phyloP scores from a whole-genome alignment of 2,797 vertebrate species.

The Parauchenoglanis ngamensis region DNA sequence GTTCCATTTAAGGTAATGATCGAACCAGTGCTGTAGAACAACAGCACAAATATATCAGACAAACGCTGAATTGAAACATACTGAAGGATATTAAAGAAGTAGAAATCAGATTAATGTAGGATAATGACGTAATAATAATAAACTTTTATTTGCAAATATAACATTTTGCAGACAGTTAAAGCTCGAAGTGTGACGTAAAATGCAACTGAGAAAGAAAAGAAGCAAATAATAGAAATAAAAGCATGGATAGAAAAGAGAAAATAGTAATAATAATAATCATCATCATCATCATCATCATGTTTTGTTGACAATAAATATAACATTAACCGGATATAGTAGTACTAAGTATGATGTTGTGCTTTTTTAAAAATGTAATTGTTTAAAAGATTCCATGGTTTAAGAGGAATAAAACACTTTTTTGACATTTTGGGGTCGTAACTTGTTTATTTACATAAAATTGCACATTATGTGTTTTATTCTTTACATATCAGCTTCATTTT shows the following conservation, averaged over 20 bases:
- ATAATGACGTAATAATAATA: neutral
- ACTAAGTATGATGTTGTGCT: neutral
- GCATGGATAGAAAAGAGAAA: neutral
- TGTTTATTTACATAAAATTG: neutral
- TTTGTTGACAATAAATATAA: neutral
- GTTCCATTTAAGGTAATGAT: slow-evolving; percentile 89
- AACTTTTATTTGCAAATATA: neutral
- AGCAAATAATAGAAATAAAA: neutral
- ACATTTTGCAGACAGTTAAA: neutral
- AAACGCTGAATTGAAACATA: neutral
- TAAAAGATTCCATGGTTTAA: neutral
- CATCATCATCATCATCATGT: neutral
- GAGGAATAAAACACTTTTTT: neutral
- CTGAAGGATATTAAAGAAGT: neutral
- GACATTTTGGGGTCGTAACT: too few species aligned
- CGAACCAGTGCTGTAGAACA: slow-evolving; percentile 82
- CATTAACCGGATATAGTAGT: neutral
- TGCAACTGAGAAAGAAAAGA: neutral
- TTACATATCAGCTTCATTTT: neutral
- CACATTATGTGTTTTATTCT: neutral
- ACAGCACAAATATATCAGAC: neutral
- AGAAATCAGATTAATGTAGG: neutral
- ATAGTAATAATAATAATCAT: neutral
- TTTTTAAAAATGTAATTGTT: neutral
- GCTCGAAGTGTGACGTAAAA: neutral